Evolutionary conservation across 2,797 vertebrate genomes (phyloP), one percentile per base, ranked within the genome.

Genomic region (Sebastiscus albofasciatus): DNA sequence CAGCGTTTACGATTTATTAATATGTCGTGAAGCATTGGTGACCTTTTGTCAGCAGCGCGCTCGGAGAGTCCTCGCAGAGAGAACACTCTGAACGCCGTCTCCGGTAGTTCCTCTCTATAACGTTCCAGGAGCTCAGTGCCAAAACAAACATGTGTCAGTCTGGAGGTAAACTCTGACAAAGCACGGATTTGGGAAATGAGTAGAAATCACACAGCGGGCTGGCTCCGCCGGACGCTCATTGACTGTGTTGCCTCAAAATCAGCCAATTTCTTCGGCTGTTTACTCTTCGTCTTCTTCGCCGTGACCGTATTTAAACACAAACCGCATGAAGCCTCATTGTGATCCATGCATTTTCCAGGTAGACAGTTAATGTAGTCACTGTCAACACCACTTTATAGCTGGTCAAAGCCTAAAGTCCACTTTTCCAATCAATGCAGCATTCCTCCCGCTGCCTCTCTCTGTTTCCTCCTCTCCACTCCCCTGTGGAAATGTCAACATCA

Each of bases 321-420:
- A 58, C 84, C 77, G 68, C 71, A 65, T 70, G 66, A 76, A 49
- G 69, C 49, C 46, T 2, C 1, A 5, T 34, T 77, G 75, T 77
- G 72, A 67, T 56, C 79, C 24, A 27, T 13, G 66, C 29, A 29
- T 42, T 79, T 81, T 80, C 69, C 77, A 81, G 74, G 72, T 80
- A 20, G 42, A 70, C 71, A 1, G 68, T 80, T 68, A 74, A 83
- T 49, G 75, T 8, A 82, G 54, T 81, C 72, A 58, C 69, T 71
- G 82, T 79, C 75, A 80, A 39, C 75, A 80, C 14, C 56, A 49
- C 59, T 89, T 81, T 78, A 67, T 31, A 82, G 82, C 72, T 65
- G 82, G 84, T 88, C 90, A 91, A 91, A 90, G 89, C 72, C 80
- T 87, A 88, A 94, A 92, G 90, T 93, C 91, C 89, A 90, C 56